phyloP scores from a whole-genome alignment of 2,888 invertebrate species.

The Neoitamus cyanurus region DNA sequence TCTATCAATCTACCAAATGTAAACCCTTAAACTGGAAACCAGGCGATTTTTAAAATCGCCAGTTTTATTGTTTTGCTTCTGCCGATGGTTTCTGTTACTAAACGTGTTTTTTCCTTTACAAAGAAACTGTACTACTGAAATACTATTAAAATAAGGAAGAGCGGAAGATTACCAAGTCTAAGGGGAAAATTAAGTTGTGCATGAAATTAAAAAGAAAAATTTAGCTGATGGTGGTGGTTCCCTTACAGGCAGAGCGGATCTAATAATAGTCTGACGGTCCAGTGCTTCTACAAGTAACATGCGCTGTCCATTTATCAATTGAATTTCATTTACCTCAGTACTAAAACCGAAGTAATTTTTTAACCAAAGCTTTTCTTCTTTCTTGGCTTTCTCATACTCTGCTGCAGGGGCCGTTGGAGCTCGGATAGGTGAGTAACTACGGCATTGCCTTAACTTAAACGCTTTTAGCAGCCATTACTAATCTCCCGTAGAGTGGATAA shows the following conservation, averaged over 20 bases:
- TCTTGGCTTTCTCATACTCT: constrained; percentile 54
- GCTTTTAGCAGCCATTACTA: constrained; percentile 36
- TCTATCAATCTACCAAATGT: too few relatives aligned
- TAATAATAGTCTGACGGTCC: constrained; percentile 37
- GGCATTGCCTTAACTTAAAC: neutral
- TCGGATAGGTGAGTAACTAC: constrained; percentile 72
- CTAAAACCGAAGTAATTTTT: constrained; percentile 45
- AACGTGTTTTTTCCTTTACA: too few relatives aligned
- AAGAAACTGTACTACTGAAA: too few relatives aligned
- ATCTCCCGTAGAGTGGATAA: neutral
- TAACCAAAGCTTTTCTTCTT: constrained; percentile 61
- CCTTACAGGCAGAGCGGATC: neutral
- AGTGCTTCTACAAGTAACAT: constrained; percentile 22
- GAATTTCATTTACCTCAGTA: constrained; percentile 8
- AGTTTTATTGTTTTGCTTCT: too few relatives aligned
- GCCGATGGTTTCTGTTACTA: too few relatives aligned
- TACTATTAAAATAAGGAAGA: neutral
- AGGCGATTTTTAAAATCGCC: too few relatives aligned
- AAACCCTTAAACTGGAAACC: too few relatives aligned
- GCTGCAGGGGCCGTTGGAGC: constrained; percentile 73
- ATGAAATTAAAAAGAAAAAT: neutral
- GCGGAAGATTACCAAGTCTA: neutral
- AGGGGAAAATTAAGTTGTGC: neutral
- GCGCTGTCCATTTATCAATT: neutral
- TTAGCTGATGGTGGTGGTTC: neutral